phyloP scores from a whole-genome alignment of 2,888 invertebrate genomes.

The Sminthurides aquaticus region DNA sequence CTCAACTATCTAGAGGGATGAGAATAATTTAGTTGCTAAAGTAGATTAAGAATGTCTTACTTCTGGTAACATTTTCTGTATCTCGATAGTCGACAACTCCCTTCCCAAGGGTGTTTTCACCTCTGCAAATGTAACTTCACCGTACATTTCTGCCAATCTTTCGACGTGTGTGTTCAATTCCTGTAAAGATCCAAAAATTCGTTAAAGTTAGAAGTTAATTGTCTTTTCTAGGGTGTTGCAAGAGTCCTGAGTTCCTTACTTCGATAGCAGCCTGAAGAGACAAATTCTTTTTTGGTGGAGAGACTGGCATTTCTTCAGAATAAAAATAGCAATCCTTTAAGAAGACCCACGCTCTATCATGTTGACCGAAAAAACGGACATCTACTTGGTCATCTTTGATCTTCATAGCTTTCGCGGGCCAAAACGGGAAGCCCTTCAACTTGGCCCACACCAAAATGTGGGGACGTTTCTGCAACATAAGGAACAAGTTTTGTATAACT shows the following conservation, averaged over 20 bases:
- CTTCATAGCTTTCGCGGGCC: slow-evolving; percentile 91
- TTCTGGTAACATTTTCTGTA: slow-evolving; percentile 59
- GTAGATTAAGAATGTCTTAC: too few relatives aligned
- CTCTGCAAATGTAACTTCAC: slow-evolving; percentile 64
- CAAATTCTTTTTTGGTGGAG: slow-evolving; percentile 52
- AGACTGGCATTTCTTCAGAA: slow-evolving; percentile 57
- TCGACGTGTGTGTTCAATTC: slow-evolving; percentile 70
- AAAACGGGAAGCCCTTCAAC: slow-evolving; percentile 90
- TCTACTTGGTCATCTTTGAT: slow-evolving; percentile 62
- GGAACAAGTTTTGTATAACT: slow-evolving; percentile 18
- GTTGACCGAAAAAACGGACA: slow-evolving; percentile 89
- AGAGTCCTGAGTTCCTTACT: too few relatives aligned
- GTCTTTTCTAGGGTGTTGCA: not conserved
- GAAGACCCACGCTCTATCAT: slow-evolving; percentile 85
- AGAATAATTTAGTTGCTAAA: too few relatives aligned
- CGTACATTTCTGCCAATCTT: slow-evolving; percentile 63
- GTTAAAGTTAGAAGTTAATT: not conserved
- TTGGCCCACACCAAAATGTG: slow-evolving; percentile 94
- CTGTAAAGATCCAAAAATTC: slow-evolving; percentile 46
- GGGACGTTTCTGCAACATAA: slow-evolving; percentile 58
- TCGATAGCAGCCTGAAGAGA: slow-evolving; percentile 44
- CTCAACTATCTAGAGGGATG: too few relatives aligned
- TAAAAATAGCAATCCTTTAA: slow-evolving; percentile 75
- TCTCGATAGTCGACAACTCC: slow-evolving; percentile 55
- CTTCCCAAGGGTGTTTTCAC: slow-evolving; percentile 63